Base-by-base conservation (phyloP, 2,113 vertebrate species). In the Coptodon rendalli region DNA sequence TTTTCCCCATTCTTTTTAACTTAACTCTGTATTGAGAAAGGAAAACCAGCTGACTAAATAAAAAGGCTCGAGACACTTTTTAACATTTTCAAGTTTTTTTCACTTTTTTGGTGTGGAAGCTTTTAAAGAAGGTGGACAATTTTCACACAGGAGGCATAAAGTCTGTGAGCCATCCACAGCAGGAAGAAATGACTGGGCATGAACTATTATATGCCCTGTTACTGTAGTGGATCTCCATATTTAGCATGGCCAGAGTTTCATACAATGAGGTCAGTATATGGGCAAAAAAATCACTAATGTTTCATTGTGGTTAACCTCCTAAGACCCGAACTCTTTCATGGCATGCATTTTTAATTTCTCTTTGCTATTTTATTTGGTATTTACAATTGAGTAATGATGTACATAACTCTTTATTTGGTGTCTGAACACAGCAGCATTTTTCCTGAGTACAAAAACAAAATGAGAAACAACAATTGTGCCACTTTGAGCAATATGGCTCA, bases 51-150 rank as follows among this genome's bases (percentile, higher is more conserved):
- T 78, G 73, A 78, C 27, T 12, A 50, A 38, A 38, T 66, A 50
- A 76, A 50, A 76, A 48, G 2, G 16, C 24, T 48, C 0, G 6
- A 76, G 68, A 76, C 43, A 78, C 16, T 50, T 19, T 76, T 78
- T 50, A 50, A 2, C 9, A 52, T 78, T 52, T 27, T 29, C 1
- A 61, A 61, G 3, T 13, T 0, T 0, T 11, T 68, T 7, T 36
- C 6, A 40, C 4, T 13, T 68, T 40, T 68, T 29, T 50, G 14
- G 6, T 17, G 43, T 29, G 24, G 14, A 76, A 76, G 43, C 43
- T 29, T 48, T 11, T 50, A 76, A 48, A 50, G 71, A 29, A 50
- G 24, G 43, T 76, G 71, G 43, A 76, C 24, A 50, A 12, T 48
- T 76, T 76, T 50, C 71, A 50, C 73, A 13, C 45, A 52, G 16